Percentiles rank a stretch among this genome's conserved stretches.
These are phyloP conservation scores for Dendrolimus houi DNA, from an alignment of 2,888 invertebrate species.

Conservation along the genomic window DNA sequence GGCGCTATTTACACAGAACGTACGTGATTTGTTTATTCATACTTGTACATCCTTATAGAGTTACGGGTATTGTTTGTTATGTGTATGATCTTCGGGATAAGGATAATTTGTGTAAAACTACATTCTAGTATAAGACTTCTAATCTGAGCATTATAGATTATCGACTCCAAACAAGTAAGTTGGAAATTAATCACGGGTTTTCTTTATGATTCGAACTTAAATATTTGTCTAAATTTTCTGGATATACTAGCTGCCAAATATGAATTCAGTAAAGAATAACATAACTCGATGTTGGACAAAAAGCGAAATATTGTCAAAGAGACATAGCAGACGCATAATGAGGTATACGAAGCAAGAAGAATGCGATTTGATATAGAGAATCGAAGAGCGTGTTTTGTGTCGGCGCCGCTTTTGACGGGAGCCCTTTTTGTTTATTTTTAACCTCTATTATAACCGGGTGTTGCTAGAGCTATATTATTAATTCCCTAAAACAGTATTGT, in stretches of 20 bases:
- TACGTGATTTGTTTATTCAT: no score
- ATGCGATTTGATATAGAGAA: conserved; percentile 27
- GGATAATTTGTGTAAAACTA: no score
- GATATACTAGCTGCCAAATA: not conserved
- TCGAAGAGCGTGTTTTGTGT: conserved; percentile 34
- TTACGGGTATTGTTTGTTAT: no score
- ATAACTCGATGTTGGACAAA: not conserved
- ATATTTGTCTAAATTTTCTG: not conserved
- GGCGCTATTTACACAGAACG: no score
- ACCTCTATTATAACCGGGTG: conserved; percentile 10
- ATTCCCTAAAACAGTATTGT: no score
- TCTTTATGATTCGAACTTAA: not conserved
- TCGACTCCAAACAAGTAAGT: no score
- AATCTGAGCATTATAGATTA: no score
- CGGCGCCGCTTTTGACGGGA: conserved; percentile 42
- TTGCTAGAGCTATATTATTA: not conserved
- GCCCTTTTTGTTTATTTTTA: conserved; percentile 53
- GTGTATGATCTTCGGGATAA: no score
- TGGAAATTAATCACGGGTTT: no score
- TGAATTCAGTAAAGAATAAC: not conserved
- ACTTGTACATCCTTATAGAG: no score
- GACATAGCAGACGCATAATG: conserved; percentile 35
- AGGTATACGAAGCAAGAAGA: conserved; percentile 19
- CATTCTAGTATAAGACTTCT: no score
- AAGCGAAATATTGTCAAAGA: conserved; percentile 1